phyloP scores from a whole-genome alignment of 30 jellyfish, hydroid and myxozoan species.

The Rhopilema esculentum region DNA sequence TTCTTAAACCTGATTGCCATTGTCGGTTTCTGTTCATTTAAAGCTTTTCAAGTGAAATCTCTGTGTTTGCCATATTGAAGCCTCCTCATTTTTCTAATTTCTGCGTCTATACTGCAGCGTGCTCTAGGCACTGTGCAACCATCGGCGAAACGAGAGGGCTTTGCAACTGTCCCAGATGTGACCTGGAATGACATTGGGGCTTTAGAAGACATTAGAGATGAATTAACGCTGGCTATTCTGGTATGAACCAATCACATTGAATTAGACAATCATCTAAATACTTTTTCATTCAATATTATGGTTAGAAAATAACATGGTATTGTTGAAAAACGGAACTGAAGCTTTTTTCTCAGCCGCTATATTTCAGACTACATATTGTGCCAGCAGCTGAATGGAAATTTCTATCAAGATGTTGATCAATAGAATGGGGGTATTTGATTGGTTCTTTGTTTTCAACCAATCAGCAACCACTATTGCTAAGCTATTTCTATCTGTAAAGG shows the following conservation, averaged over 20 bases:
- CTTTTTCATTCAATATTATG: no score
- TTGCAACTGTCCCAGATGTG: constrained; percentile 98
- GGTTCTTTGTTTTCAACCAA: no score
- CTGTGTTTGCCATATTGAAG: not conserved
- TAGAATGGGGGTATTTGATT: not conserved
- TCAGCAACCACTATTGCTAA: no score
- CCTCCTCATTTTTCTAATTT: not conserved
- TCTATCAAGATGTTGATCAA: not conserved
- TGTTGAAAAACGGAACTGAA: no score
- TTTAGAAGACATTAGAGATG: constrained; percentile 92
- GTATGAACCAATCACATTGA: no score
- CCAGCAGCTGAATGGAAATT: not conserved
- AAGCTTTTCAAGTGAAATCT: no score
- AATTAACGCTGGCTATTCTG: constrained; percentile 88
- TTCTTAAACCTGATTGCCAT: no score
- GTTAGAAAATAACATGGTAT: no score
- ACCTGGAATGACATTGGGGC: constrained; percentile 99
- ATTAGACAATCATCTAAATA: no score
- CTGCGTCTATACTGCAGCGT: constrained; percentile 23
- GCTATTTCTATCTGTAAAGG: no score
- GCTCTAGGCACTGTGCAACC: constrained; percentile 96
- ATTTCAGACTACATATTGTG: not conserved
- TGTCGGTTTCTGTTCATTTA: no score
- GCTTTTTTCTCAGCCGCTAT: not conserved
- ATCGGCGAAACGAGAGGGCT: constrained; percentile 98